phyloP scores from a whole-genome alignment of 2,888 invertebrate genomes.

The Gastrophysa polygoni region DNA sequence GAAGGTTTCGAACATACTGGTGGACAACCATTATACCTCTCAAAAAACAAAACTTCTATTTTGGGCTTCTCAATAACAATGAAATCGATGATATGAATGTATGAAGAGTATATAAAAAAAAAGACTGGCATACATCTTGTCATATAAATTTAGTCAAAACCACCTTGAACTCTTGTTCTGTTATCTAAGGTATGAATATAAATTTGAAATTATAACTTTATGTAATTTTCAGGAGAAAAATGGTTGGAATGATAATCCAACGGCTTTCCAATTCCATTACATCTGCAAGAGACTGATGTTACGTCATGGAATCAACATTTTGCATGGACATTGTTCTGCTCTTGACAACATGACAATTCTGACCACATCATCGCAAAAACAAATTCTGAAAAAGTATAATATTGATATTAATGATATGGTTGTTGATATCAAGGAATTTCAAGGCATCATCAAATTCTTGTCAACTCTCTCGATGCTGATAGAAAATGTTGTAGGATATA shows the following conservation, averaged over 20 bases:
- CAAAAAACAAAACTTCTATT: conserved; percentile 20
- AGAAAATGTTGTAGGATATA: too few relatives aligned
- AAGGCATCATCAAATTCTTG: not conserved
- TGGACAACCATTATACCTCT: not conserved
- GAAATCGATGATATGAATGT: conserved; percentile 20
- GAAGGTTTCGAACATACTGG: not conserved
- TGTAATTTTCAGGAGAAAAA: conserved; percentile 21
- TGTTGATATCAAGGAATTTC: not conserved
- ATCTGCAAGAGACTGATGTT: conserved; percentile 17
- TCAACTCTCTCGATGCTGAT: not conserved
- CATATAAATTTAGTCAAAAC: conserved; percentile 27
- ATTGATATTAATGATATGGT: not conserved
- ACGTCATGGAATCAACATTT: not conserved
- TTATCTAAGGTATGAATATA: conserved; percentile 21
- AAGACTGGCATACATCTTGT: conserved; percentile 18
- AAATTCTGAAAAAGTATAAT: not conserved
- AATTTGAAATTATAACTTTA: too few relatives aligned
- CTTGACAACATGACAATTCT: conserved; percentile 3
- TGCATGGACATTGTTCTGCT: not conserved
- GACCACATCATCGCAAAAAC: not conserved
- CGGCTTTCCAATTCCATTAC: conserved; percentile 20
- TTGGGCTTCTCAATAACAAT: conserved; percentile 20
- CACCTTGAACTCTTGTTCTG: conserved; percentile 31
- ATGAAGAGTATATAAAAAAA: conserved; percentile 17
- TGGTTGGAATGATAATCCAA: conserved; percentile 29